These are phyloP conservation scores for Pseudoips prasinana DNA, from an alignment of 2,888 invertebrate genomes.

Conservation along the genomic window DNA sequence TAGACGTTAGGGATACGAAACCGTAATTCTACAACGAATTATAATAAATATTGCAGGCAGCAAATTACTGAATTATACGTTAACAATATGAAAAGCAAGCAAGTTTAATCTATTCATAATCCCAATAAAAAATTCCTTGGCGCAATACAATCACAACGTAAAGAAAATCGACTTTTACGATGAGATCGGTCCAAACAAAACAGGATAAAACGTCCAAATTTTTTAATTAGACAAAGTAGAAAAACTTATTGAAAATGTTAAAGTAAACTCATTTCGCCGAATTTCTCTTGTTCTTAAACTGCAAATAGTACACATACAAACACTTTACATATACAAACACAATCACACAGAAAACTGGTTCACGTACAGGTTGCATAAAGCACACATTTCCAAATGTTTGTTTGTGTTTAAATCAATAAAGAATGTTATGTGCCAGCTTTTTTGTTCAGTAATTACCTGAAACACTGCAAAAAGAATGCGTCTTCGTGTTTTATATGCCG, in stretches of 20 bases:
- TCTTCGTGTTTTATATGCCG: slow-evolving; percentile 64
- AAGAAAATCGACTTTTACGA: background rate
- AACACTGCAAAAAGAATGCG: slow-evolving; percentile 52
- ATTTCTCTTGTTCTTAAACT: slow-evolving; percentile 15
- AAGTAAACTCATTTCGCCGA: slow-evolving; percentile 22
- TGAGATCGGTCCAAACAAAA: no score
- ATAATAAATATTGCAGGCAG: no score
- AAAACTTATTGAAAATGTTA: slow-evolving; percentile 18
- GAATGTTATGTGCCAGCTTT: slow-evolving; percentile 46
- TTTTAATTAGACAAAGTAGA: slow-evolving; percentile 20
- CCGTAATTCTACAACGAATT: no score
- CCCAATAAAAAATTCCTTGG: no score
- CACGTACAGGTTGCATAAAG: background rate
- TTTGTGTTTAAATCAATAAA: slow-evolving; percentile 37
- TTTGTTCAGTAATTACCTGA: slow-evolving; percentile 47
- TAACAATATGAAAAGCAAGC: no score
- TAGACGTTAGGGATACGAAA: no score
- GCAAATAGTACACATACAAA: slow-evolving; percentile 9
- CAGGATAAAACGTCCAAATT: slow-evolving; percentile 7
- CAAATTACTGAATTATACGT: no score
- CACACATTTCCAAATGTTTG: slow-evolving; percentile 5
- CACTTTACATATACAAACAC: background rate
- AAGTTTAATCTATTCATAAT: no score
- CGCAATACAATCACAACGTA: no score
- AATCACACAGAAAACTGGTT: slow-evolving; percentile 5